Base-by-base conservation (phyloP, 2,797 vertebrate genomes). In the Malacoraja senta region DNA sequence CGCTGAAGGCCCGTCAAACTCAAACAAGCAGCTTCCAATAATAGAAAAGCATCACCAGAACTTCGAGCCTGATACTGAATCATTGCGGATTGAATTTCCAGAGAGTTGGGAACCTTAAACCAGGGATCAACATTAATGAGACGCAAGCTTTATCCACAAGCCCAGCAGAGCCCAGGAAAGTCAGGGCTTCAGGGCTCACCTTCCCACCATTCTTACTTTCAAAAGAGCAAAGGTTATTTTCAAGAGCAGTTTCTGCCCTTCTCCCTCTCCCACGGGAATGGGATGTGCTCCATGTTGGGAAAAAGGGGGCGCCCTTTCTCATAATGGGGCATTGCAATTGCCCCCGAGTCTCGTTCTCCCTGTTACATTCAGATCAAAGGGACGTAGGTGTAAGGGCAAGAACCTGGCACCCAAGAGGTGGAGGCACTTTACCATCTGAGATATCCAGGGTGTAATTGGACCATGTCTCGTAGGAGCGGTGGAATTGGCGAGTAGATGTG, bases 11-110 rank as follows among this genome's bases (percentile, higher is more conserved):
- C 68, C 13, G 1, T 17, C 26, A 53, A 29, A 6, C 68, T 44
- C 32, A 38, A 65, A 91, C 68, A 91, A 71, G 71, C 29, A 53
- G 38, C 38, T 58, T 92, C 71, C 90, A 92, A 76, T 29, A 92
- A 92, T 92, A 92, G 90, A 53, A 91, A 58, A 53, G 17, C 13
- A 35, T 68, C 26, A 58, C 68, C 71, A 76, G 90, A 76, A 58
- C 38, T 63, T 58, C 26, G 76, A 91, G 38, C 53, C 90, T 92
- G 90, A 92, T 71, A 74, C n/a, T 92, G 90, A 92, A 74, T 76
- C 1, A 92, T 74, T 92, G n/a, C 44, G n/a, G 90, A 92, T 92
- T 92, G 71, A 92, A 76, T 92, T 76, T 92, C 84, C 90, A 92
- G 24, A 76, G 24, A 53, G 35, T 26, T 92, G 90, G 35, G 35